Evolutionary conservation across 2,888 invertebrate species (phyloP), one percentile per base, ranked within the genome.

Genomic region (Alloplasta piceator): DNA sequence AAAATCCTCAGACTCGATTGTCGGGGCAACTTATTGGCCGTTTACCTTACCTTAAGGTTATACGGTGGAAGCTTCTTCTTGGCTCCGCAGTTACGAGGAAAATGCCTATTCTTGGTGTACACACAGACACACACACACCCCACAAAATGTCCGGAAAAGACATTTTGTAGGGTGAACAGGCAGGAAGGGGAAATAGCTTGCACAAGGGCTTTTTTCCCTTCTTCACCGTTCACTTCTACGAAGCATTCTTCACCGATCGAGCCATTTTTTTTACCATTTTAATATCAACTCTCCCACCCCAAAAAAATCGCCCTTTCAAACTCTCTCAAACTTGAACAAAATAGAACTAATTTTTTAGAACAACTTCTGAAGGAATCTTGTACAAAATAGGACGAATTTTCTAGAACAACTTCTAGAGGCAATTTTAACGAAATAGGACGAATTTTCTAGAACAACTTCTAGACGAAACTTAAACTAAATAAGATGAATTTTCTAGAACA

Each of bases 1-100:
- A 82, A 26, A 82, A 82, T 82, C 81, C 81, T 3, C 41, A 82
- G 78, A 78, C 77, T 70, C 81, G 75, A 82, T 82, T 82, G 67
- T 82, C 78, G 74, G 26, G 67, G 66, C 67, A 60, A 67, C 81
- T 82, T 78, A 82, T 82, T 82, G 81, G 74, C 81, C 78, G 78
- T 82, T 82, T 82, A 56, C 78, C 67, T 71, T 61, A 46, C 75
- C 60, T 63, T 48, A 41, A 81, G 67, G 66, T 70, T 26, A 26
- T 26, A 26, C 26, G 26, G 26, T 64, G 60, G 9, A 14, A 12
- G 38, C 43, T n/a, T 52, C 68, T 68, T 61, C 74, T 70, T 74
- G 78, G 70, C 74, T 81, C 74, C 61, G 61, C 73, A 78, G 78
- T 78, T 71, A 64, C 77, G 73, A 68, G 39, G 43, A 78, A 78